Percentiles rank a stretch among this genome's conserved stretches.
Evolutionary conservation across 1,140 invertebrate genomes (phyloP).

Genomic region (Gonioctena quinquepunctata): DNA sequence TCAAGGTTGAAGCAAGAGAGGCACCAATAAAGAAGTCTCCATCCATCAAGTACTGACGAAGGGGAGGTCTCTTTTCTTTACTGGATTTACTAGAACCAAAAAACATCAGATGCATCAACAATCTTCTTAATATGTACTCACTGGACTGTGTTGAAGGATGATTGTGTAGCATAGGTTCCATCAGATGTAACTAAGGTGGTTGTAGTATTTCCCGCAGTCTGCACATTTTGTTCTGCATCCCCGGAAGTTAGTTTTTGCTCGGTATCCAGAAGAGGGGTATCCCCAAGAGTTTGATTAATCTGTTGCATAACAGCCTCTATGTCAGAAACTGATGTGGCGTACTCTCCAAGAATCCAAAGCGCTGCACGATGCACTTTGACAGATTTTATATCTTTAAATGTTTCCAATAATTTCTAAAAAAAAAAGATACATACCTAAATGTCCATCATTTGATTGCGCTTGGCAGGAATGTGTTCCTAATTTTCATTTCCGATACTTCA

Average conservation of each 20-base stretch:
- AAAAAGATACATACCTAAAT: too few species aligned
- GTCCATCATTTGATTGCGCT: too few species aligned
- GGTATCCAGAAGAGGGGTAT: conserved; percentile 88
- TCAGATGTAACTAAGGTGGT: conserved; percentile 88
- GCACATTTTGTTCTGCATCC: conserved; percentile 60
- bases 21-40: conserved; percentile 97
- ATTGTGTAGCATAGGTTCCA: conserved; percentile 98
- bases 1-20: conserved; percentile 85
- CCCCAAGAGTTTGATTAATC: conserved; percentile 78
- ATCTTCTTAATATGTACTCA: conserved; percentile 60
- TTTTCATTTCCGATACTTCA: too few species aligned
- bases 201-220: conserved; percentile 49
- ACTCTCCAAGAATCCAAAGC: conserved; percentile 98
- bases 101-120: too few species aligned
- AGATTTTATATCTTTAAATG: conserved; percentile 81
- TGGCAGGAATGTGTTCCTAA: too few species aligned
- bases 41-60: conserved; percentile 87
- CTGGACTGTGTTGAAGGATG: conserved; percentile 85
- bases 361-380: conserved; percentile 90
- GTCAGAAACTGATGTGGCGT: conserved; percentile 77
- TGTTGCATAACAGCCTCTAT: conserved; percentile 80
- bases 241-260: conserved; percentile 76
- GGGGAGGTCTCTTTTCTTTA: conserved; percentile 77
- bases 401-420: conserved; percentile 74
- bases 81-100: conserved; percentile 59